Conservation (phyloP, 2,113 vertebrate species). For the Tychaedon coryphoeus region DNA sequence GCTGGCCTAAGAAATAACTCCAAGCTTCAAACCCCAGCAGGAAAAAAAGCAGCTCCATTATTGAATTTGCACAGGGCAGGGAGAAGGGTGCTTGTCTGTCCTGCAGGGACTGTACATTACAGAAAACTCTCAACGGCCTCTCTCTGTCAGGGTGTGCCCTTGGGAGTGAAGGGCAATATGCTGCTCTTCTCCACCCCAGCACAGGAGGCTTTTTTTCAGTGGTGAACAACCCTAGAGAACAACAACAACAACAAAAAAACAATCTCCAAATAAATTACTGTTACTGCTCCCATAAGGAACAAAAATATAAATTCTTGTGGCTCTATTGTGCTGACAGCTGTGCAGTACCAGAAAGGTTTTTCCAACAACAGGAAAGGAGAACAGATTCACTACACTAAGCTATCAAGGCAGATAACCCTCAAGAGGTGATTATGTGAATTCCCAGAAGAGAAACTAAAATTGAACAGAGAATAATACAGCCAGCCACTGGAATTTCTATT, state of each 20-base stretch:
- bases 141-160: background rate
- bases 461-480: background rate
- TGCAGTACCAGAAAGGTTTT: background rate
- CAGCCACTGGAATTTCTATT: background rate
- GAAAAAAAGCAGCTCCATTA: background rate
- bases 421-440: background rate
- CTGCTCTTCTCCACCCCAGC: background rate
- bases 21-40: background rate
- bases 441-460: conserved; percentile 45
- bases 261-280: background rate
- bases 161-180: background rate
- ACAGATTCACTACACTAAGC: background rate
- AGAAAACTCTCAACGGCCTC: background rate
- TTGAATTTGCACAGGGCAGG: background rate
- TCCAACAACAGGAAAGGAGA: conserved; percentile 1
- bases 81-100: background rate
- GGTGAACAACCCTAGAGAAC: background rate
- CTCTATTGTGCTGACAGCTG: background rate
- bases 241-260: background rate
- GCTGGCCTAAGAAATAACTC: background rate
- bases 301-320: background rate
- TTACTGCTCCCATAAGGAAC: background rate
- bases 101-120: rapidly evolving
- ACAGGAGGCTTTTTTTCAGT: background rate
- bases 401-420: conserved; percentile 4